A percentile compares a stretch with the other conserved stretches of the same genome.
phyloP scores from a whole-genome alignment of 2,797 vertebrate genomes.

The Coendou prehensilis region DNA sequence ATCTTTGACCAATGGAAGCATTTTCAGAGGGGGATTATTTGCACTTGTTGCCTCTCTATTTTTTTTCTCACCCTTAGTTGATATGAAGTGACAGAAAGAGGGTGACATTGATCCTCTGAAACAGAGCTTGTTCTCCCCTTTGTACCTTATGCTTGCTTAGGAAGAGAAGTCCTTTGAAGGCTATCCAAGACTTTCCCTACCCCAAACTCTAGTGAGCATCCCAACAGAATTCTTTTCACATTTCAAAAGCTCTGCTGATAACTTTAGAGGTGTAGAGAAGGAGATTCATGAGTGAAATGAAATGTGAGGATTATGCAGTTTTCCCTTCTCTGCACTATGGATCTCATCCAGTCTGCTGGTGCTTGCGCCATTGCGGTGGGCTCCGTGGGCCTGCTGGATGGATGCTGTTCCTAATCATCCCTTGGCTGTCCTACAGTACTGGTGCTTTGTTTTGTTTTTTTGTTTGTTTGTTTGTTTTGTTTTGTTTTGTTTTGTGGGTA shows the following conservation, averaged over 20 bases:
- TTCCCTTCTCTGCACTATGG: neutral
- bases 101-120: neutral
- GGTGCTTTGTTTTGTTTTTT: neutral
- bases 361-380: neutral
- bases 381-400: neutral
- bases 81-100: neutral
- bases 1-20: neutral
- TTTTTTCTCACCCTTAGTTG: neutral
- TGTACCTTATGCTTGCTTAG: neutral
- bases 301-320: neutral
- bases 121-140: neutral
- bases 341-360: neutral
- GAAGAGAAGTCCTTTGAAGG: neutral
- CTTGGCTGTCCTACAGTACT: neutral
- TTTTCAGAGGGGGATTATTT: neutral
- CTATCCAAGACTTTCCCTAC: neutral
- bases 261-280: neutral
- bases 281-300: neutral
- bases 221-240: neutral
- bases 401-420: neutral
- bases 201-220: neutral
- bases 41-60: neutral
- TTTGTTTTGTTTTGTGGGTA: conserved; percentile 26
- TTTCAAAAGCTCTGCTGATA: neutral
- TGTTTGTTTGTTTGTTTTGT: neutral